phyloP scores from a whole-genome alignment of 2,797 vertebrate species.

The Rousettus madagascariensis region DNA sequence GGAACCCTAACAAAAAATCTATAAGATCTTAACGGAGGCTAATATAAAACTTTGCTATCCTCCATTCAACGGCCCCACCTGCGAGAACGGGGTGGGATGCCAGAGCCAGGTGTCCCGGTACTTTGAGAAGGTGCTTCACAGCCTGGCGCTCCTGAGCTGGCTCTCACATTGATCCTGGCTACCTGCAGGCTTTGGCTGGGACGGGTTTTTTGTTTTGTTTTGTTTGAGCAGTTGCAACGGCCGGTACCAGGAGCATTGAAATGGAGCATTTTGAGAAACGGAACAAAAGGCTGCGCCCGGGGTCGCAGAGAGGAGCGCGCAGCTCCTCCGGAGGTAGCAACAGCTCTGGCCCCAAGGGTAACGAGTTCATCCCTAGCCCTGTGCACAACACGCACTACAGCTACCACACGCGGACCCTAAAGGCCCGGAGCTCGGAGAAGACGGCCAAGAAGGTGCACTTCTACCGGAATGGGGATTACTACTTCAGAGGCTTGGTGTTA shows the following conservation, averaged over 20 bases:
- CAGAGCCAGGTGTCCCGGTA: conserved; percentile 46
- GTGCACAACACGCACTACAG: conserved; percentile 98
- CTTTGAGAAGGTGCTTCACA: background rate
- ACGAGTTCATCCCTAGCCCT: conserved; percentile 93
- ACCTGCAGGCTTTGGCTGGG: background rate
- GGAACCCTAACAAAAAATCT: background rate
- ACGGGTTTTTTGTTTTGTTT: background rate
- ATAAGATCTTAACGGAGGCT: background rate
- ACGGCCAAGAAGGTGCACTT: conserved; percentile 96
- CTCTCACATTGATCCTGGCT: background rate
- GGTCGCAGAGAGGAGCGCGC: conserved; percentile 81
- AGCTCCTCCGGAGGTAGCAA: conserved; percentile 84
- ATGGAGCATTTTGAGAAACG: conserved; percentile 97
- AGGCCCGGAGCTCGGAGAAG: conserved; percentile 96
- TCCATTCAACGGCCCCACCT: conserved; percentile 41
- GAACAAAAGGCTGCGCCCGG: conserved; percentile 89
- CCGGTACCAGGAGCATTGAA: conserved; percentile 90
- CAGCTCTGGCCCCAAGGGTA: conserved; percentile 86
- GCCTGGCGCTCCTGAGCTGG: background rate
- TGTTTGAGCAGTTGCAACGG: conserved; percentile 73
- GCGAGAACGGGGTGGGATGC: conserved; percentile 47
- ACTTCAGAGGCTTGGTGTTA: conserved; percentile 96
- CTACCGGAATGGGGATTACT: conserved; percentile 97
- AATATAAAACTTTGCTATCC: background rate
- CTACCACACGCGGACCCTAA: conserved; percentile 96